Percentiles rank a stretch among this genome's conserved stretches.
These are phyloP conservation scores for Tachyglossus aculeatus DNA, from an alignment of 2,797 vertebrate genomes.

Conservation along the genomic window DNA sequence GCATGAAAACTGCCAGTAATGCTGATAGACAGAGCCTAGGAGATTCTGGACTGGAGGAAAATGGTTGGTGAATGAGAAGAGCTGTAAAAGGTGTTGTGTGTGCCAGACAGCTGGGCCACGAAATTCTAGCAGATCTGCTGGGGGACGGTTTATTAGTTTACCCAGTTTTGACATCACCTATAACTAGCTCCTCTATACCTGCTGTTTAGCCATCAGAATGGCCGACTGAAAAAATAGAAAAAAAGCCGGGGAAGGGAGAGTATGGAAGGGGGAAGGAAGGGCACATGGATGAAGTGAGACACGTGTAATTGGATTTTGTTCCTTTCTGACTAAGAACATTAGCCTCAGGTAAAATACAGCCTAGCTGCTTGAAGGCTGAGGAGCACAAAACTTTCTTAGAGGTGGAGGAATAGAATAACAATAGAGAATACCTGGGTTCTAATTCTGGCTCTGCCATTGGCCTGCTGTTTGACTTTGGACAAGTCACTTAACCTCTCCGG, in stretches of 20 bases:
- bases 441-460: neutral
- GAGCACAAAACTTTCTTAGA: neutral
- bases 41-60: too few species aligned
- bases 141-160: too few species aligned
- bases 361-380: slow-evolving; percentile 5
- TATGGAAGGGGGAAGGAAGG: neutral
- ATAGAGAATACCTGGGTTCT: too few species aligned
- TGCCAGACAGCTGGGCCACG: too few species aligned
- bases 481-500: neutral
- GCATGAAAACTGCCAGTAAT: too few species aligned
- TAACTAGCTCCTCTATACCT: too few species aligned
- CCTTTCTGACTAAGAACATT: slow-evolving; percentile 30
- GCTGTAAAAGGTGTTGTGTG: too few species aligned
- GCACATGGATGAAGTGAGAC: neutral
- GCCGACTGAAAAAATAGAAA: accelerated
- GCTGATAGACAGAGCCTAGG: too few species aligned
- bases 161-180: too few species aligned
- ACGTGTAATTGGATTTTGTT: neutral
- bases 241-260: neutral
- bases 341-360: slow-evolving; percentile 12
- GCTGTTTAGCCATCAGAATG: too few species aligned
- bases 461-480: neutral
- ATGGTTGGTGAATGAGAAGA: too few species aligned
- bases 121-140: too few species aligned
- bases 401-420: neutral